Evolutionary conservation across 2,888 invertebrate genomes (phyloP).

Genomic region (Galerucella pusilla): DNA sequence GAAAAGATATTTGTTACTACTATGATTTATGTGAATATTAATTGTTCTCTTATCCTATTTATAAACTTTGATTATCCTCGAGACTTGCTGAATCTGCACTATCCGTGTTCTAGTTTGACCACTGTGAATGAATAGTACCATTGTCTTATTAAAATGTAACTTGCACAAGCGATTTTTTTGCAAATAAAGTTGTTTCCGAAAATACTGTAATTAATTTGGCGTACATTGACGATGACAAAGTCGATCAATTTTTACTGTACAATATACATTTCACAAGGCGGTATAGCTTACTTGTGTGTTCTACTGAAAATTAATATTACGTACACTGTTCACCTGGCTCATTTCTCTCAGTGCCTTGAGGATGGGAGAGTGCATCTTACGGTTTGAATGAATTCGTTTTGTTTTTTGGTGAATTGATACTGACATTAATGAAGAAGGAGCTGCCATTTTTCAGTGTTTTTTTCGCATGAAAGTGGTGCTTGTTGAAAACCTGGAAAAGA

Average conservation of each 20-base stretch:
- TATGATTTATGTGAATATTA: too few species aligned
- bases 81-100: too few species aligned
- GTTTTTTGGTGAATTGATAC: constrained; percentile 16
- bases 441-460: constrained; percentile 12
- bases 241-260: background rate
- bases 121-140: too few species aligned
- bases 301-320: background rate
- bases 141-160: too few species aligned
- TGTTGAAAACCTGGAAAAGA: constrained; percentile 30
- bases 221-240: too few species aligned
- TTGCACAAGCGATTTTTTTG: too few species aligned
- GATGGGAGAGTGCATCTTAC: constrained; percentile 17
- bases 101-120: too few species aligned
- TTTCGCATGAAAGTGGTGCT: background rate
- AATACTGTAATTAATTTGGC: too few species aligned
- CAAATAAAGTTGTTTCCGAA: too few species aligned
- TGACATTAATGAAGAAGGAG: constrained; percentile 21
- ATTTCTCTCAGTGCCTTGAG: constrained; percentile 19
- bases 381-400: constrained; percentile 15
- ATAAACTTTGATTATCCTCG: too few species aligned
- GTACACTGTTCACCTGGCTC: constrained; percentile 11
- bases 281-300: background rate
- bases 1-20: too few species aligned
- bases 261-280: background rate
- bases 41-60: too few species aligned